Percentiles rank a stretch among this genome's conserved stretches.
Evolutionary conservation across 2,113 vertebrate genomes (phyloP).

Genomic region (Phylloscopus trochiloides): DNA sequence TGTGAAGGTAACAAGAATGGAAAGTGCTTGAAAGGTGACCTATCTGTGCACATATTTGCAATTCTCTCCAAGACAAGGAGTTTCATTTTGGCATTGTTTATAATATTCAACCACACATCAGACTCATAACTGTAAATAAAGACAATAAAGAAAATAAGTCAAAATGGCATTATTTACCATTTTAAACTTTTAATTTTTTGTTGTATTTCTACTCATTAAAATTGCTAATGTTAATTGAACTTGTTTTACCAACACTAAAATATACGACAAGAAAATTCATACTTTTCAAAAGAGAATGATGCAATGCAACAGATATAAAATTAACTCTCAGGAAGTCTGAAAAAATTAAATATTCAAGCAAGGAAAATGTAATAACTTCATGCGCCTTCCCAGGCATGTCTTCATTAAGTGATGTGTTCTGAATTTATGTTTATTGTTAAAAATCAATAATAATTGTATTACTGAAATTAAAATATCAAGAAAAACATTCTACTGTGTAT

Average conservation of each 20-base stretch:
- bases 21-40: slow-evolving; percentile 4
- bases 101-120: not conserved
- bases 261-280: not conserved
- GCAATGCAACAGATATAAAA: not conserved
- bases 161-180: not conserved
- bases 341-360: not conserved
- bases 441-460: not conserved
- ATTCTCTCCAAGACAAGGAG: not conserved
- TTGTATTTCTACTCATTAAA: not conserved
- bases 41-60: not conserved
- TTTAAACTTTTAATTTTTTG: not conserved
- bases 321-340: not conserved
- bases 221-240: not conserved
- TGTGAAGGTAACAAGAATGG: not conserved
- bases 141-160: not conserved
- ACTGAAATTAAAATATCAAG: not conserved
- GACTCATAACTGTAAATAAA: not conserved
- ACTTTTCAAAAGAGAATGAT: not conserved
- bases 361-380: not conserved
- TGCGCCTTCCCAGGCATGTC: not conserved
- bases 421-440: too few relatives aligned
- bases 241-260: not conserved
- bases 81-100: not conserved
- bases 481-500: not conserved
- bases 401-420: not conserved